These are phyloP conservation scores for Typhlichthys subterraneus DNA, from an alignment of 2,797 vertebrate genomes.

Conservation along the genomic window DNA sequence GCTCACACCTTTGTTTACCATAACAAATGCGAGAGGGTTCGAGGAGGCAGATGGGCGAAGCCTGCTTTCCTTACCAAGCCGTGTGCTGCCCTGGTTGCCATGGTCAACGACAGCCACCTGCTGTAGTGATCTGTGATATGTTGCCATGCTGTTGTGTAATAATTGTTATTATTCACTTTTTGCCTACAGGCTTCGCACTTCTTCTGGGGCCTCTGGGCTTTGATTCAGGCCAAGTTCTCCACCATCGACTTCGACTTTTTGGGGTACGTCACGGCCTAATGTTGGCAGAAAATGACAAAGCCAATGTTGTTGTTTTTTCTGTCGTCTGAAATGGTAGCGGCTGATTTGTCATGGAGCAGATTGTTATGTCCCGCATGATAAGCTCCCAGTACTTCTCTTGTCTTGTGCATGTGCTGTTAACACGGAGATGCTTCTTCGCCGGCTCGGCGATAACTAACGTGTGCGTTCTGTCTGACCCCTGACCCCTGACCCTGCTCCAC, in stretches of 20 bases:
- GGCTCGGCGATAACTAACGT: background rate
- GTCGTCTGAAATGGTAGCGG: no score
- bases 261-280: constrained; percentile 79
- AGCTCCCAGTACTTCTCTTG: background rate
- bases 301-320: background rate
- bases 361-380: constrained; percentile 1
- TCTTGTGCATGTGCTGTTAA: constrained; percentile 2
- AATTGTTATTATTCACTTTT: background rate
- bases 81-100: no score
- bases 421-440: no score
- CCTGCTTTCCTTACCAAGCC: no score
- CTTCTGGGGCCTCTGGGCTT: constrained; percentile 94
- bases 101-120: no score
- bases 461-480: constrained; percentile 15
- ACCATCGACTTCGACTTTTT: constrained; percentile 95
- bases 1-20: no score
- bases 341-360: constrained; percentile 18
- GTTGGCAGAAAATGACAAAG: background rate
- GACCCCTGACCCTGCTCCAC: constrained; percentile 1
- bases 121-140: no score
- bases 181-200: constrained; percentile 87
- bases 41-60: no score
- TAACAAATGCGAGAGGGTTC: no score
- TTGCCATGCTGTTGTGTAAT: no score
- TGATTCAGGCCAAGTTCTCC: constrained; percentile 94